phyloP scores from a whole-genome alignment of 1,140 invertebrate species.

The Drosophila jambulina region DNA sequence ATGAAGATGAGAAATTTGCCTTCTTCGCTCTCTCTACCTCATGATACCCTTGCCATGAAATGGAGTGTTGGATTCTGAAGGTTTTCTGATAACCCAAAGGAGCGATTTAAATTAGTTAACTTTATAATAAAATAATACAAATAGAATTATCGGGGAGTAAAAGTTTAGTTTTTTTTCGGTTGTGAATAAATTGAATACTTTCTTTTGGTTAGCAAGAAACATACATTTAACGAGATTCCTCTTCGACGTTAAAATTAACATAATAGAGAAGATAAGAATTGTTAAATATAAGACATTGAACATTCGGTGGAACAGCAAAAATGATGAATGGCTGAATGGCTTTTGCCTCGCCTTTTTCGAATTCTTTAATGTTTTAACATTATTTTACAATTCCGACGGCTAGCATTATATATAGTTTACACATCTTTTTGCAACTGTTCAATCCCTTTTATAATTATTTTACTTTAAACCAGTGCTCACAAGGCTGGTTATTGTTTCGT shows the following conservation, averaged over 20 bases:
- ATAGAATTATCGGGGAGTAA: neutral
- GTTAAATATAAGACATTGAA: neutral
- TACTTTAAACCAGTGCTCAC: too few species aligned
- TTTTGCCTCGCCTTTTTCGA: too few species aligned
- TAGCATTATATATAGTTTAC: neutral
- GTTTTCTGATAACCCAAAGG: neutral
- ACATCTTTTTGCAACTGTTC: too few species aligned
- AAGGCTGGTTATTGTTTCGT: too few species aligned
- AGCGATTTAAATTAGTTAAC: neutral
- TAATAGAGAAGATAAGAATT: neutral
- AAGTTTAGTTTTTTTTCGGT: too few species aligned
- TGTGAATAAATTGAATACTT: neutral
- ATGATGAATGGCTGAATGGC: neutral
- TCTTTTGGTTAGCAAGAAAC: neutral
- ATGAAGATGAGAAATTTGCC: slow-evolving; percentile 54
- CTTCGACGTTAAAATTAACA: neutral
- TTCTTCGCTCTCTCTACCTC: slow-evolving; percentile 4
- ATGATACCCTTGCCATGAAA: neutral
- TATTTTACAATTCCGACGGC: neutral
- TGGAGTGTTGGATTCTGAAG: neutral
- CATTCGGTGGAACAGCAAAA: neutral
- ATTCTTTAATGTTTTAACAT: neutral
- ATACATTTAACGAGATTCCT: neutral
- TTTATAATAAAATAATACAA: neutral
- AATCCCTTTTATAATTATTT: too few species aligned